Base-by-base conservation (phyloP, 2,797 vertebrate genomes). In the Lagocephalus sceleratus region DNA sequence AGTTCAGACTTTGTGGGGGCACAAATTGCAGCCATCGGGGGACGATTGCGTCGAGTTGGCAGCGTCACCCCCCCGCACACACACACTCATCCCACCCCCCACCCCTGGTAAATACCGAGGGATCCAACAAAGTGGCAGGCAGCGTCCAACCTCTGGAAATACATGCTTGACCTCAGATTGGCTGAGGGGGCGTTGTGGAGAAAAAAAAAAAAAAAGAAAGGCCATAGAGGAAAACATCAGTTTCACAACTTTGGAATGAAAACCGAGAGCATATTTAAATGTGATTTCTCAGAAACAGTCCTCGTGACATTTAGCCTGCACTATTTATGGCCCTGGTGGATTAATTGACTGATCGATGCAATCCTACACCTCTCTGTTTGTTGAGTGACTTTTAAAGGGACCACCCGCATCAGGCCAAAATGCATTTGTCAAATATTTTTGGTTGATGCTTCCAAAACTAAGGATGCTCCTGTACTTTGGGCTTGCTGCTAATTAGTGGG, bases 101-200 rank as follows among this genome's bases (percentile, higher is more conserved):
- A 48, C 72, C n/a, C n/a, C n/a, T n/a, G 51, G 82, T 77, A 83
- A 87, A 82, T 72, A 75, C 53, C 45, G 54, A 74, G 69, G 74
- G 82, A 87, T 76, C 79, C 81, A 76, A 71, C 66, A 76, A 74
- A 79, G 73, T 66, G 76, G 63, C 65, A 60, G 67, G 68, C 60
- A 45, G 63, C 48, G 39, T 63, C 65, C 40, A 8, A 65, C 67
- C 47, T 68, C 63, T 76, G 60, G 78, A 89, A 88, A 87, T 68
- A 80, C 71, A 86, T 21, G 58, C 63, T 69, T 82, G 79, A 83
- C 79, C 71, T 81, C 69, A 63, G 63, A 75, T 62, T 78, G 70
- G 44, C 43, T 51, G 73, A 49, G 60, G 46, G 50, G 70, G 43
- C 15, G 50, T 66, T 53, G 21, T 7, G 0, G 5, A 46, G 48